Evolutionary conservation across 2,888 invertebrate genomes (phyloP).

Genomic region (Calephelis perditalis): DNA sequence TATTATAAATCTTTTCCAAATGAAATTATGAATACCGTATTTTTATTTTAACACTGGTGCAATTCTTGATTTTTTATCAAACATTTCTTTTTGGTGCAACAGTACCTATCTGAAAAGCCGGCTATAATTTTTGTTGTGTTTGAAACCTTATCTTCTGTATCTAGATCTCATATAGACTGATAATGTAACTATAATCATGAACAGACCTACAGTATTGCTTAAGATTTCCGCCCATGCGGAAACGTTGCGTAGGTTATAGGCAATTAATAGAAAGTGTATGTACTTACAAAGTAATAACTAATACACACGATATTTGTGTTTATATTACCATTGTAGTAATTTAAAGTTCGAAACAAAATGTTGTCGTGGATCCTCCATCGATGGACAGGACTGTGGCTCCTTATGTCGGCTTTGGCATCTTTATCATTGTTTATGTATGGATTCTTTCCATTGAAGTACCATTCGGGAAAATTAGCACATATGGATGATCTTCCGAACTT

Average conservation of each 20-base stretch:
- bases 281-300: slow-evolving; percentile 1
- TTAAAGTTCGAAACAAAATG: slow-evolving; percentile 37
- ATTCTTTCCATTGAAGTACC: slow-evolving; percentile 79
- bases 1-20: no score
- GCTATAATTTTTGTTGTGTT: slow-evolving; percentile 1
- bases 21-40: no score
- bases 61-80: no score
- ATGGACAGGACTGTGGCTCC: slow-evolving; percentile 63
- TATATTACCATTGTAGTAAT: slow-evolving; percentile 6
- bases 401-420: slow-evolving; percentile 53
- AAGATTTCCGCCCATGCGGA: slow-evolving; percentile 22
- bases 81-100: no score
- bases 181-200: slow-evolving; percentile 7
- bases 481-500: slow-evolving; percentile 74
- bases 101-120: background rate
- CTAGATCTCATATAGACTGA: background rate
- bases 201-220: slow-evolving; percentile 15
- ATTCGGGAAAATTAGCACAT: slow-evolving; percentile 66
- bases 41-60: no score
- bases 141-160: slow-evolving; percentile 11
- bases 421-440: slow-evolving; percentile 77
- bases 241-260: slow-evolving; percentile 19
- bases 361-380: slow-evolving; percentile 59
- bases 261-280: slow-evolving; percentile 8
- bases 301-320: slow-evolving; percentile 2